Conservation (phyloP, 1,140 invertebrate genomes). For the Harpegnathos saltator region DNA sequence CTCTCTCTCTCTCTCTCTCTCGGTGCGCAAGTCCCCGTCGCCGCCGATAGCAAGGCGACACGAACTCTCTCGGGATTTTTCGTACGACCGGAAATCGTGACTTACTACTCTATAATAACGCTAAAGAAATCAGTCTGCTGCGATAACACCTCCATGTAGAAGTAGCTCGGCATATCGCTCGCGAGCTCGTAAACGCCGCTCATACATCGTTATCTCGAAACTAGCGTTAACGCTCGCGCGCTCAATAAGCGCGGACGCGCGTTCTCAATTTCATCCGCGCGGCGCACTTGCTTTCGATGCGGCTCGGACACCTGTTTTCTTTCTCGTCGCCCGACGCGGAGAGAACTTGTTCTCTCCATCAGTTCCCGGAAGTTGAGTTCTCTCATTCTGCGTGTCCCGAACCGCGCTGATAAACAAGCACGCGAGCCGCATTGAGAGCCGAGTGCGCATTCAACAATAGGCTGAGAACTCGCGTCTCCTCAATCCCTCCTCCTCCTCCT, state of each 20-base stretch:
- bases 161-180: conserved; percentile 41
- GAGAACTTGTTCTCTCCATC: no score
- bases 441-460: no score
- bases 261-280: background rate
- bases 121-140: conserved; percentile 72
- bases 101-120: conserved; percentile 62
- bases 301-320: background rate
- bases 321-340: no score
- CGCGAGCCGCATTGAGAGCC: no score
- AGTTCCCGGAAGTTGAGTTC: no score
- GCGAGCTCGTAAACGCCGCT: conserved; percentile 44
- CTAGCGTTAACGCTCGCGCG: conserved; percentile 21
- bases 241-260: background rate
- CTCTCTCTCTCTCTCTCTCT: no score
- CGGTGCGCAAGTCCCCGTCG: background rate
- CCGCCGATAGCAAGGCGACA: conserved; percentile 14
- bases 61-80: conserved; percentile 49
- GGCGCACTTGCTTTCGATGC: background rate
- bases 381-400: no score
- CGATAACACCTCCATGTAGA: conserved; percentile 56
- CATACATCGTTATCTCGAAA: conserved; percentile 23
- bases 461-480: no score
- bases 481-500: no score
- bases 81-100: conserved; percentile 31
- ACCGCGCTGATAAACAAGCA: no score